These are phyloP conservation scores for Empidonax traillii DNA, from an alignment of 2,113 vertebrate species.

Conservation along the genomic window DNA sequence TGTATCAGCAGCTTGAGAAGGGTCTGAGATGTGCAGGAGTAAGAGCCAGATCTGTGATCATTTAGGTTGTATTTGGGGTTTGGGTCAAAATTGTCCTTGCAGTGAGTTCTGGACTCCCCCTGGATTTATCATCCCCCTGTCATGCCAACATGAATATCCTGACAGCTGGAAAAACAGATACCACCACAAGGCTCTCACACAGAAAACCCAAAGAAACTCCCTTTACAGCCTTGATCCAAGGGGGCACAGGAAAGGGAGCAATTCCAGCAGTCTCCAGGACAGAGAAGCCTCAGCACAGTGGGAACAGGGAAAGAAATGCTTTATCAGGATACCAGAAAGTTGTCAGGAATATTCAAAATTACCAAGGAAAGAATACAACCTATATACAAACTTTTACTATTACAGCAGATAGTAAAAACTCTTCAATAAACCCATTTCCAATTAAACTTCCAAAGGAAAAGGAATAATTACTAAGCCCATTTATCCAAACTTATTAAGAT, in stretches of 20 bases:
- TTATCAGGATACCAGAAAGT: not conserved
- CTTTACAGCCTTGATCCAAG: not conserved
- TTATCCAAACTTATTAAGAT: slow-evolving; percentile 11
- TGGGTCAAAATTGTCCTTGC: not conserved
- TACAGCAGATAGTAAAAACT: not conserved
- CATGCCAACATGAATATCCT: not conserved
- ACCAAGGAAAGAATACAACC: not conserved
- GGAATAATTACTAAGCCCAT: not conserved
- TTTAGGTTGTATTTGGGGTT: not conserved
- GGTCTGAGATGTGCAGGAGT: not conserved
- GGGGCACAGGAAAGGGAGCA: not conserved
- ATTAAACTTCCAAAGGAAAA: slow-evolving; percentile 34
- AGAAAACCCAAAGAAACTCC: not conserved
- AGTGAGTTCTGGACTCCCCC: not conserved
- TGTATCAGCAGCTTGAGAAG: not conserved
- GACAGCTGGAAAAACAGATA: not conserved
- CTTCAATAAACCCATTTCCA: not conserved
- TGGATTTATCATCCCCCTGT: not conserved
- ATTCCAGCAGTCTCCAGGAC: not conserved
- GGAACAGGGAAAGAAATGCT: not conserved
- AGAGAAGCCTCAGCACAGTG: not conserved
- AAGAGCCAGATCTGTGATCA: not conserved
- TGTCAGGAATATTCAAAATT: not conserved
- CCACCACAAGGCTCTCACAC: not conserved
- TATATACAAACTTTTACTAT: not conserved